Evolutionary conservation across 2,797 vertebrate species (phyloP), one percentile per base, ranked within the genome.

Genomic region (Mormyrops attenuatus): DNA sequence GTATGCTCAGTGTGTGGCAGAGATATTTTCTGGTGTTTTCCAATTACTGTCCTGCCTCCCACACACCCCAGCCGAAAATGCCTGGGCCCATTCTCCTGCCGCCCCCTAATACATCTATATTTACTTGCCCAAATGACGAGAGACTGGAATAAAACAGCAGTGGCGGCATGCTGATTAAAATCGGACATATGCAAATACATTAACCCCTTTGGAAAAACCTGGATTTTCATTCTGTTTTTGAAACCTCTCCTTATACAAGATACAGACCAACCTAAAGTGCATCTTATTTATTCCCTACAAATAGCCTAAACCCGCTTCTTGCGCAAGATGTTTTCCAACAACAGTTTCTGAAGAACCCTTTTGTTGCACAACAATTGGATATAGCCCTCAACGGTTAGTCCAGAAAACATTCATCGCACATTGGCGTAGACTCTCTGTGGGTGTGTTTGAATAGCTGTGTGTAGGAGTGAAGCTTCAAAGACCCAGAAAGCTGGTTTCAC

Each of bases 11-110:
- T 88, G 57, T 44, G 87, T 66, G 55, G 41, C 38, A 44, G 38
- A 11, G 87, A 88, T 87, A 87, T 88, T 88, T 87, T 88, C 34
- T 63, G 55, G 57, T 88, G 57, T 88, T 88, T 66, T 88, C 87
- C 57, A 88, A 88, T 88, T 88, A 66, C 87, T 88, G 34, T 88
- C 41, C 38, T 34, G 22, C 63, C 22, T 30, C 85, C 85, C 53
- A 87, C 85, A 87, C 85, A 87, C 50, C 50, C 52, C 30, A 87
- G 85, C 85, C 34, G 26, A 87, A 87, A 87, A 55, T 87, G 85
- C 85, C 26, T n/a, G 13, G 85, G 85, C 50, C 50, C 30, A 15
- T 53, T 38, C 13, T 52, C 53, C 53, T 15, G 17, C 85, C 85
- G 85, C 85, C 85, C 53, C 52, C 85, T 87, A 55, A 20, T 53